These are phyloP conservation scores for Limnephilus auricula DNA, from an alignment of 2,888 invertebrate genomes.

Conservation along the genomic window DNA sequence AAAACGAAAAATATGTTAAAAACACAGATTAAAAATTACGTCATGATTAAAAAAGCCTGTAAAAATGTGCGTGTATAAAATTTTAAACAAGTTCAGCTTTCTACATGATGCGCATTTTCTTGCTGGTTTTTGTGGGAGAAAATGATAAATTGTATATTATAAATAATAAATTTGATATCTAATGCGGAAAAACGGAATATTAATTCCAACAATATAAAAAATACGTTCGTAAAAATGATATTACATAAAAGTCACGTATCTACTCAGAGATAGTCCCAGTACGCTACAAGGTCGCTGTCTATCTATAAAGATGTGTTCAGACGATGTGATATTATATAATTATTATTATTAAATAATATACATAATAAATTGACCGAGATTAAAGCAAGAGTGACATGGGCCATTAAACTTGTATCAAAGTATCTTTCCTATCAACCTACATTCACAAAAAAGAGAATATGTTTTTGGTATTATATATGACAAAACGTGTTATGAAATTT, in stretches of 20 bases:
- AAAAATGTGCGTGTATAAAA: too few species aligned
- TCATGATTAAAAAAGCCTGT: too few species aligned
- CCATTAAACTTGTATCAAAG: too few species aligned
- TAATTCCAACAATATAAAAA: neutral
- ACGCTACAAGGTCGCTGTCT: neutral
- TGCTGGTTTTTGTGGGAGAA: neutral
- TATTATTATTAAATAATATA: too few species aligned
- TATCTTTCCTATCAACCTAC: too few species aligned
- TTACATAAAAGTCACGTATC: slow-evolving; percentile 21
- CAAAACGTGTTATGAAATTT: too few species aligned
- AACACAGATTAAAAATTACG: too few species aligned
- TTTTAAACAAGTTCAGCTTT: neutral
- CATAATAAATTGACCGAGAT: too few species aligned
- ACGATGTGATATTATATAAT: neutral
- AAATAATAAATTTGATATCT: neutral
- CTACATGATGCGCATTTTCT: neutral
- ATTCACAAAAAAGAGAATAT: too few species aligned
- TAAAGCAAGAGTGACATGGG: too few species aligned
- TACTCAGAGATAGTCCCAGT: slow-evolving; percentile 2
- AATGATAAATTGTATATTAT: neutral
- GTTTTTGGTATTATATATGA: too few species aligned
- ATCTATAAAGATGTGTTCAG: neutral
- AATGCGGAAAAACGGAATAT: neutral
- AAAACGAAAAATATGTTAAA: neutral
- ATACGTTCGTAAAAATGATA: neutral